phyloP scores from a whole-genome alignment of 2,113 vertebrate genomes.

The Monarcha castaneiventris region DNA sequence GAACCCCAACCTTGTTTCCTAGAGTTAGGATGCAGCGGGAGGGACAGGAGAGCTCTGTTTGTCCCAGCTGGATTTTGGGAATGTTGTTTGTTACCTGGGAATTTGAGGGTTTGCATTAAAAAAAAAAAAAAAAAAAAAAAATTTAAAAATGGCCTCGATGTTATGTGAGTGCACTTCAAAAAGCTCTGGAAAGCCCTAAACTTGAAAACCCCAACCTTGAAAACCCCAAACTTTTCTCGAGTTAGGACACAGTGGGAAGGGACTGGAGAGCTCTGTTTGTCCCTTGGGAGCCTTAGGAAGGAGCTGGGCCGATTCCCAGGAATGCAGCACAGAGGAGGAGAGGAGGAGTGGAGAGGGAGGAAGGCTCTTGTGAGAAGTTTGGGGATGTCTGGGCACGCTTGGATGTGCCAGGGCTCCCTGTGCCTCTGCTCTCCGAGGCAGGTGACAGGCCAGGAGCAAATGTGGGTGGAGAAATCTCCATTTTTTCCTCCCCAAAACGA shows the following conservation, averaged over 20 bases:
- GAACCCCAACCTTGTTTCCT: too few relatives aligned
- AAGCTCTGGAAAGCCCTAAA: background rate
- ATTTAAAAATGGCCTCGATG: too few relatives aligned
- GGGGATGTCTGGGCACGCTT: rapidly evolving
- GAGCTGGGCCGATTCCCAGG: background rate
- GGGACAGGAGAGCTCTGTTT: background rate
- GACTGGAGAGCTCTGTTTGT: background rate
- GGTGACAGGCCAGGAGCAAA: background rate
- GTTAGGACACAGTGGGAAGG: background rate
- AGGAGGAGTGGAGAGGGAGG: background rate
- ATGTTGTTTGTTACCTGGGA: background rate
- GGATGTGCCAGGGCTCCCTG: background rate
- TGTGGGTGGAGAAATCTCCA: background rate
- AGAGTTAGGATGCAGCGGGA: too few relatives aligned
- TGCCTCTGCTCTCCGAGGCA: background rate
- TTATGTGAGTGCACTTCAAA: rapidly evolving
- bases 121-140: background rate
- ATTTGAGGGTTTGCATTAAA: background rate
- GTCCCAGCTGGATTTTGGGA: background rate
- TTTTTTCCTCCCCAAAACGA: rapidly evolving
- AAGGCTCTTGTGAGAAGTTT: background rate
- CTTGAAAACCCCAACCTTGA: background rate
- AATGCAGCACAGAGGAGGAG: background rate
- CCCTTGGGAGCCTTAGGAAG: background rate
- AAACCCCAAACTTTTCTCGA: background rate